Evolutionary conservation across 2,888 invertebrate genomes (phyloP).

Genomic region (Eupithecia insigniata): DNA sequence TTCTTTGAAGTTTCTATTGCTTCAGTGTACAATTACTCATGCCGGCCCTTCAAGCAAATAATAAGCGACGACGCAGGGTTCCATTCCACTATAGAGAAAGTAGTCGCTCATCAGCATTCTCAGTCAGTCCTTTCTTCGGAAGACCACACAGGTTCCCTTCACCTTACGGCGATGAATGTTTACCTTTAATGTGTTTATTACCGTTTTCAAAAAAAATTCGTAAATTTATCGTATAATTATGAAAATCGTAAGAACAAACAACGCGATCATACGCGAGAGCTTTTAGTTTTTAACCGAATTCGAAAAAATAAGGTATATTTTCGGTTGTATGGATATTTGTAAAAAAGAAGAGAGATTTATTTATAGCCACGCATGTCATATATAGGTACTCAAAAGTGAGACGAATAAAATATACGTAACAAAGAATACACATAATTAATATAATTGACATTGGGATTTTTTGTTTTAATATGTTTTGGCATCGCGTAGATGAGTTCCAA

Average conservation of each 20-base stretch:
- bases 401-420: too few relatives aligned
- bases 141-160: constrained; percentile 6
- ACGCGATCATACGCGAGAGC: neutral
- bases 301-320: too few relatives aligned
- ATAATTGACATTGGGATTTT: too few relatives aligned
- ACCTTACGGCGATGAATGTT: neutral
- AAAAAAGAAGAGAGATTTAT: too few relatives aligned
- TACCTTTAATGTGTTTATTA: neutral
- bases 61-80: neutral
- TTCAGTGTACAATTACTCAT: neutral
- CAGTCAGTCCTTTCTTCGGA: constrained; percentile 7
- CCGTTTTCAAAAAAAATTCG: neutral
- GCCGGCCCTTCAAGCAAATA: constrained; percentile 7
- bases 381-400: too few relatives aligned
- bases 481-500: too few relatives aligned
- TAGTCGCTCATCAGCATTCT: neutral
- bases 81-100: neutral
- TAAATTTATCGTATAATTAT: too few relatives aligned
- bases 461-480: too few relatives aligned
- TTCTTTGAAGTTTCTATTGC: constrained; percentile 1
- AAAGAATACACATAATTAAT: too few relatives aligned
- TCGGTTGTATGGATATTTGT: too few relatives aligned
- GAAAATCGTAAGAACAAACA: neutral
- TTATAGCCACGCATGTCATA: too few relatives aligned
- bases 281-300: neutral